Evolutionary conservation across 2,888 invertebrate species (phyloP).

Genomic region (Acronicta psi): DNA sequence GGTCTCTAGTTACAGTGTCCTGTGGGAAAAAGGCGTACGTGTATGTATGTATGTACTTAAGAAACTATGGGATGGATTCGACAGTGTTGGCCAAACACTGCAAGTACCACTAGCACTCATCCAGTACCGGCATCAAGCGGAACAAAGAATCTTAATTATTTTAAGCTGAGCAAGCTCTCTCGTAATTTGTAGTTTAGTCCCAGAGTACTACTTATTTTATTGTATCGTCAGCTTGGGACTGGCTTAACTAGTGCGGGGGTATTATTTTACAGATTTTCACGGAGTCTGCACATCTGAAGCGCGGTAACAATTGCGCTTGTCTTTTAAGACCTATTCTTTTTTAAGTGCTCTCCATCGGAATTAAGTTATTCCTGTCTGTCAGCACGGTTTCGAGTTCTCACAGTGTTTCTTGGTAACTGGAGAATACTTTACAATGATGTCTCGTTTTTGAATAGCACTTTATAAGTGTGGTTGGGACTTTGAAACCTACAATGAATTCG

Average conservation of each 20-base stretch:
- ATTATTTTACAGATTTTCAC: slow-evolving; percentile 84
- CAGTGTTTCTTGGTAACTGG: slow-evolving; percentile 58
- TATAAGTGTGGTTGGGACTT: slow-evolving; percentile 50
- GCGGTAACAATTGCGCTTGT: slow-evolving; percentile 70
- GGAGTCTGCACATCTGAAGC: slow-evolving; percentile 77
- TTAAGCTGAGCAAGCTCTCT: slow-evolving; percentile 80
- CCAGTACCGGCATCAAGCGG: slow-evolving; percentile 65
- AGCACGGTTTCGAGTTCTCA: slow-evolving; percentile 62
- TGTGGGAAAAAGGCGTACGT: too few species aligned
- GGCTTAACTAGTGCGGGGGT: slow-evolving; percentile 74
- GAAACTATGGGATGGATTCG: slow-evolving; percentile 5
- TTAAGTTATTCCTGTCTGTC: slow-evolving; percentile 74
- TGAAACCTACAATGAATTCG: slow-evolving; percentile 47
- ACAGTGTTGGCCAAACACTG: slow-evolving; percentile 50
- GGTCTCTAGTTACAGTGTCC: too few species aligned
- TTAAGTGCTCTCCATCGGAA: slow-evolving; percentile 76
- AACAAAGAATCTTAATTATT: slow-evolving; percentile 87
- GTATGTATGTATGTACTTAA: too few species aligned
- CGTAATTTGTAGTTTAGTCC: slow-evolving; percentile 83
- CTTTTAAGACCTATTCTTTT: slow-evolving; percentile 76
- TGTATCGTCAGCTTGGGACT: slow-evolving; percentile 79
- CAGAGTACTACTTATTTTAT: slow-evolving; percentile 80
- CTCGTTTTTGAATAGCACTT: slow-evolving; percentile 54
- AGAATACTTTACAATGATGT: slow-evolving; percentile 53
- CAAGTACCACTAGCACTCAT: slow-evolving; percentile 32